A percentile compares a stretch with the other conserved stretches of the same genome.
Conservation (phyloP, 2,113 vertebrate genomes). For the Nyctereutes procyonoides region DNA sequence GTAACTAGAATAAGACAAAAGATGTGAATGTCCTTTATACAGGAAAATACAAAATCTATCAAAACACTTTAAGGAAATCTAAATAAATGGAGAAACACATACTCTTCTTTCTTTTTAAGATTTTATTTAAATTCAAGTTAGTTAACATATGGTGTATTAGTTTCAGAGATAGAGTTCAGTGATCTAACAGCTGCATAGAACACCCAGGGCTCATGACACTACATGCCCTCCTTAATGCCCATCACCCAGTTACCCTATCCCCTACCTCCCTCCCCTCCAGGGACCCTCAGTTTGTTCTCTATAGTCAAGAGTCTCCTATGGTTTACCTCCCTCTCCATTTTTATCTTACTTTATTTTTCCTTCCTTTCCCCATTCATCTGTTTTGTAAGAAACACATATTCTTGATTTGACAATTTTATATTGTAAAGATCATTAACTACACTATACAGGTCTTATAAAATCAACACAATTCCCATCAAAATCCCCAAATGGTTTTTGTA, state of each 20-base stretch:
- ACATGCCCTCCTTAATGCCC: neutral
- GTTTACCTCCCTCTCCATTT: neutral
- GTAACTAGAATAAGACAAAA: conserved; percentile 13
- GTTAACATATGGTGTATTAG: neutral
- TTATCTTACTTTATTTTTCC: neutral
- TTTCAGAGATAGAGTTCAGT: neutral
- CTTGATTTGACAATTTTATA: neutral
- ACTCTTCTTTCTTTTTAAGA: neutral
- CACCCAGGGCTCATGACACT: neutral
- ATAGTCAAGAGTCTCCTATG: neutral
- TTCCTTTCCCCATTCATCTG: neutral
- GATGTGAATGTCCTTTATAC: neutral
- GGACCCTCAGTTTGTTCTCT: neutral
- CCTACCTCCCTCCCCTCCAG: too few relatives aligned
- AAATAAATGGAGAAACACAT: neutral
- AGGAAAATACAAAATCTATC: neutral
- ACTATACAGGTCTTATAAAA: neutral
- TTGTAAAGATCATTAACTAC: neutral
- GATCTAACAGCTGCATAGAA: neutral
- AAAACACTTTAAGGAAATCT: conserved; percentile 23
- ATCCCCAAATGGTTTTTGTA: neutral
- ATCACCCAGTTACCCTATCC: neutral
- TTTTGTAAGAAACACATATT: neutral
- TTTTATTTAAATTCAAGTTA: too few relatives aligned
- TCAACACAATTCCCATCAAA: neutral